Evolutionary conservation across 1,140 invertebrate genomes (phyloP).

Genomic region (Dufourea novaeangliae): DNA sequence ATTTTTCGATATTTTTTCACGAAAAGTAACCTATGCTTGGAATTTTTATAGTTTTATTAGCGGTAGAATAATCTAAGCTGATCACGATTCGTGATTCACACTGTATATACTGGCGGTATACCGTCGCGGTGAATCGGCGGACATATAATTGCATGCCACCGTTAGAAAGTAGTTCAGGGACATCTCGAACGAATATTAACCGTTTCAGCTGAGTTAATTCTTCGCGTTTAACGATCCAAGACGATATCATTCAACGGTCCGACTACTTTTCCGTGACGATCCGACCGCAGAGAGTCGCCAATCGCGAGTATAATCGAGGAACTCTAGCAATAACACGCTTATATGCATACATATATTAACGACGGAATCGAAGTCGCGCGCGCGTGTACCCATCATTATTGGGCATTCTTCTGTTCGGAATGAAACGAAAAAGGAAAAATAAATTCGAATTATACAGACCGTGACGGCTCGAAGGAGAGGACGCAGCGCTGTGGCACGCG

Average conservation of each 20-base stretch:
- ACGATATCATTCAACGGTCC: conserved; percentile 12
- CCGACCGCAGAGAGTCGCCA: not conserved
- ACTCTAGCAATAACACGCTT: not conserved
- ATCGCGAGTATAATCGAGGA: not conserved
- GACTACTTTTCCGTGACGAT: conserved; percentile 9
- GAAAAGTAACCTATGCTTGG: too few relatives aligned
- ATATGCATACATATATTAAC: not conserved
- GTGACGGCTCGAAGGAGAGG: conserved; percentile 22
- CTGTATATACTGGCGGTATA: too few relatives aligned
- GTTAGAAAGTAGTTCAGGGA: conserved; percentile 48
- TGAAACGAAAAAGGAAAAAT: too few relatives aligned
- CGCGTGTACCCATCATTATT: not conserved
- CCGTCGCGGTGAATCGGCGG: not conserved
- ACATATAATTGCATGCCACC: not conserved
- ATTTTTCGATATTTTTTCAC: too few relatives aligned
- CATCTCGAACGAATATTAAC: not conserved
- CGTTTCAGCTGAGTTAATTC: conserved; percentile 8
- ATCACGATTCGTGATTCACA: too few relatives aligned
- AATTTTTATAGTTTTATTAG: too few relatives aligned
- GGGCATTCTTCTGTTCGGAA: not conserved
- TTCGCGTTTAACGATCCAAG: not conserved
- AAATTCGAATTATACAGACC: conserved; percentile 39
- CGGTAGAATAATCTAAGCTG: too few relatives aligned
- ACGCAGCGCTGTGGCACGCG: conserved; percentile 17
- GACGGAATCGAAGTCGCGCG: not conserved